Conservation (phyloP, 2,888 invertebrate genomes). For the Mythimna vitellina region DNA sequence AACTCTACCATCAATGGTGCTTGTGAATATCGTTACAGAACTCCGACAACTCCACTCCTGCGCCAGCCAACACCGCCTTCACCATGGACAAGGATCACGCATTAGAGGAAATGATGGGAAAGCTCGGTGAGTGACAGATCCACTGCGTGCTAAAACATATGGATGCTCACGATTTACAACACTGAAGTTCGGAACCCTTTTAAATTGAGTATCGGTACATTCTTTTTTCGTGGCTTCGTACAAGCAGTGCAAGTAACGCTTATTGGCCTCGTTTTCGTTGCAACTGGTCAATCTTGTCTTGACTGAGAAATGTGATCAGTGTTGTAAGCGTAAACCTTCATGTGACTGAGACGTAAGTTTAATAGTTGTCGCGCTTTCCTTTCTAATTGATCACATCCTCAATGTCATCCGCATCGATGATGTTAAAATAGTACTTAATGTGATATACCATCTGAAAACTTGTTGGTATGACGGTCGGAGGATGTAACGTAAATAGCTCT, state of each 20-base stretch:
- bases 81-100: slow-evolving; percentile 92
- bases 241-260: slow-evolving; percentile 59
- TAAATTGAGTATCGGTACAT: slow-evolving; percentile 65
- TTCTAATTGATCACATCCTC: slow-evolving; percentile 69
- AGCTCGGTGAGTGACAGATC: slow-evolving; percentile 89
- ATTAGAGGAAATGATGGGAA: slow-evolving; percentile 92
- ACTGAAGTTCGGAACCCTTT: slow-evolving; percentile 59
- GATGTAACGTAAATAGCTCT: slow-evolving; percentile 38
- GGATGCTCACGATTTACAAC: slow-evolving; percentile 60
- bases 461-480: slow-evolving; percentile 22
- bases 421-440: slow-evolving; percentile 42
- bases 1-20: slow-evolving; percentile 81
- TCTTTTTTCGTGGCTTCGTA: slow-evolving; percentile 59
- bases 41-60: slow-evolving; percentile 64
- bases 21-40: slow-evolving; percentile 80
- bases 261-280: slow-evolving; percentile 69
- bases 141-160: slow-evolving; percentile 73
- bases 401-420: slow-evolving; percentile 42
- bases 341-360: slow-evolving; percentile 61
- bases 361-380: slow-evolving; percentile 66
- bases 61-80: slow-evolving; percentile 51
- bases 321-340: slow-evolving; percentile 65
- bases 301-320: slow-evolving; percentile 68
- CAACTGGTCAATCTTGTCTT: slow-evolving; percentile 70
- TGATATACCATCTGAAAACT: slow-evolving; percentile 37